Conservation (phyloP, 2,888 invertebrate species). For the Bembecia ichneumoniformis region DNA sequence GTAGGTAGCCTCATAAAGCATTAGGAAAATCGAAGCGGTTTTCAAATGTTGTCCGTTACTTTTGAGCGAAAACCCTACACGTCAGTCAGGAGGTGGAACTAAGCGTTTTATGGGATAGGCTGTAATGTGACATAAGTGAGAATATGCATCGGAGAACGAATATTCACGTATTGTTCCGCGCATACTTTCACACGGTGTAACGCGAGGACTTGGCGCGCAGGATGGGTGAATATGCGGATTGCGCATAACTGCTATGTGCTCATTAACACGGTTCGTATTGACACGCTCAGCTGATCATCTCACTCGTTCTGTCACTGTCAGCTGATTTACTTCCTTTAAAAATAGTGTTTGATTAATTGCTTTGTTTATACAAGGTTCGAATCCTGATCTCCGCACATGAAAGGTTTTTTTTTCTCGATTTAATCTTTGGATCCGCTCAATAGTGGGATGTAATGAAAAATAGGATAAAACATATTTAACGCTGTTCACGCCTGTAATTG, state of each 20-base stretch:
- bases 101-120: too few species aligned
- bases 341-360: too few species aligned
- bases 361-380: too few species aligned
- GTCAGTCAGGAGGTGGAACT: slow-evolving; percentile 5
- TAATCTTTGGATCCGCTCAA: too few species aligned
- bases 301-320: slow-evolving; percentile 37
- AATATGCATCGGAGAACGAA: too few species aligned
- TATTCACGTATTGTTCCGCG: slow-evolving; percentile 5
- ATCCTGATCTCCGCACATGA: too few species aligned
- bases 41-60: too few species aligned
- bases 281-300: slow-evolving; percentile 25
- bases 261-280: neutral
- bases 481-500: too few species aligned
- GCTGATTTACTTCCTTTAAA: slow-evolving; percentile 24
- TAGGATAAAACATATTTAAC: too few species aligned
- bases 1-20: slow-evolving; percentile 16
- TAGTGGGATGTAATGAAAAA: too few species aligned
- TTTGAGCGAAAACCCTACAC: neutral
- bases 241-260: slow-evolving; percentile 13
- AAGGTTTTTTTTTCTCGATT: too few species aligned
- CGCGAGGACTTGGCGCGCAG: slow-evolving; percentile 25
- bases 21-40: slow-evolving; percentile 12
- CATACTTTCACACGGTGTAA: slow-evolving; percentile 61
- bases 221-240: slow-evolving; percentile 18
- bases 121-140: too few species aligned